These are phyloP conservation scores for Hyles lineata DNA, from an alignment of 2,888 invertebrate genomes.

Conservation along the genomic window DNA sequence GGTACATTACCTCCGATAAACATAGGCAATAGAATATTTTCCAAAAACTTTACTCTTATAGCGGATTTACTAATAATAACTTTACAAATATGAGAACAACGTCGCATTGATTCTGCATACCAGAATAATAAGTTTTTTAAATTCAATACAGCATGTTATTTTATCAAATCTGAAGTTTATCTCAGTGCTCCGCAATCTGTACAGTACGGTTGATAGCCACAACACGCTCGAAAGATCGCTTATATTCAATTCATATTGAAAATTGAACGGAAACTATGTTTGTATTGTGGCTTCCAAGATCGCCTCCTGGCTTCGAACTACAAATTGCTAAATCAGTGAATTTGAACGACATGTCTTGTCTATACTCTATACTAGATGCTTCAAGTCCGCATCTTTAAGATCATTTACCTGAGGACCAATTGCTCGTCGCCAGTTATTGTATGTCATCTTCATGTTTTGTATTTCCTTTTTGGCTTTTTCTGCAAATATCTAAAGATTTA, in stretches of 20 bases:
- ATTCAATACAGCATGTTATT: too few species aligned
- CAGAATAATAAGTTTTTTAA: too few species aligned
- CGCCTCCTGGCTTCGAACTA: background rate
- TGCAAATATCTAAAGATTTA: background rate
- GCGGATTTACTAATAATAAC: too few species aligned
- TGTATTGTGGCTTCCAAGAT: too few species aligned
- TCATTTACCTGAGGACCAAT: conserved; percentile 52
- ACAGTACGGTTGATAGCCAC: background rate
- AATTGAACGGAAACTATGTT: background rate
- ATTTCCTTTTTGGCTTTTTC: background rate
- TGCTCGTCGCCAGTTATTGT: conserved; percentile 51
- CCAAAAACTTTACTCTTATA: too few species aligned
- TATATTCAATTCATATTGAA: conserved; percentile 4
- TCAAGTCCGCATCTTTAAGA: background rate
- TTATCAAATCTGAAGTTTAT: too few species aligned
- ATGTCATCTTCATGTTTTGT: conserved; percentile 36
- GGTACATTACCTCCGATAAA: too few species aligned
- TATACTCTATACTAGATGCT: background rate
- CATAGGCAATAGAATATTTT: too few species aligned
- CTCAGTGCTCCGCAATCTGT: background rate
- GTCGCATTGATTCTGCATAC: too few species aligned
- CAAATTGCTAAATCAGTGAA: conserved; percentile 2
- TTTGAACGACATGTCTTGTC: background rate
- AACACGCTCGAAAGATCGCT: background rate
- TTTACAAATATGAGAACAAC: too few species aligned